Evolutionary conservation across 2,797 vertebrate species (phyloP).

Genomic region (Molossus molossus): DNA sequence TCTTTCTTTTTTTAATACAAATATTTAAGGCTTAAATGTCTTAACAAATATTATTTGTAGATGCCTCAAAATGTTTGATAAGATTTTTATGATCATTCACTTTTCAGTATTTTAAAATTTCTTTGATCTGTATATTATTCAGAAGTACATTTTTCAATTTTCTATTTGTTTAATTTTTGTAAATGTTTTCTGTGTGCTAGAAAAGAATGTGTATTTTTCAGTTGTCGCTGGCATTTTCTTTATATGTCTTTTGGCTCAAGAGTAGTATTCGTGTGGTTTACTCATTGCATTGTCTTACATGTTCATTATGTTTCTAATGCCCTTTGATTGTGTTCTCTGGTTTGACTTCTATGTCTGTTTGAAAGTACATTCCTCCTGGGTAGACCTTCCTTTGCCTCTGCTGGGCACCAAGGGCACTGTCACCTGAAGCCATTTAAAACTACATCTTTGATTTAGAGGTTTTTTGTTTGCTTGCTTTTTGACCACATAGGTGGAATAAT

Average conservation of each 20-base stretch:
- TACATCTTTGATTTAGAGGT: background rate
- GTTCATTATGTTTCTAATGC: background rate
- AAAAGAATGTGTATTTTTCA: background rate
- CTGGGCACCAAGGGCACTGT: background rate
- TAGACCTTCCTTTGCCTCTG: background rate
- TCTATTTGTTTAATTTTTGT: background rate
- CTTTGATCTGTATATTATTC: background rate
- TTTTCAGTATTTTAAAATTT: slow-evolving; percentile 7
- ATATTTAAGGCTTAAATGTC: background rate
- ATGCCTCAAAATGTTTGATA: background rate
- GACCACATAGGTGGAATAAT: background rate
- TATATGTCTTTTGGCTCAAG: background rate
- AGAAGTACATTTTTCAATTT: background rate
- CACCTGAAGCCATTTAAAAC: background rate
- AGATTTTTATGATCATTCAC: background rate
- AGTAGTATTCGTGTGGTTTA: background rate
- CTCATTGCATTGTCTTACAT: background rate
- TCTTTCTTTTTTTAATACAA: slow-evolving; percentile 38
- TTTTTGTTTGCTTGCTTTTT: slow-evolving; percentile 37
- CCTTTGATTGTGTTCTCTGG: background rate
- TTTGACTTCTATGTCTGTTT: background rate
- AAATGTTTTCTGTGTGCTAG: background rate
- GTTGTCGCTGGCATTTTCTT: background rate
- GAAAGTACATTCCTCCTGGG: background rate
- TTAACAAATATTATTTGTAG: slow-evolving; percentile 7